These are phyloP conservation scores for Molorchus minor DNA, from an alignment of 2,888 invertebrate species.

Conservation along the genomic window DNA sequence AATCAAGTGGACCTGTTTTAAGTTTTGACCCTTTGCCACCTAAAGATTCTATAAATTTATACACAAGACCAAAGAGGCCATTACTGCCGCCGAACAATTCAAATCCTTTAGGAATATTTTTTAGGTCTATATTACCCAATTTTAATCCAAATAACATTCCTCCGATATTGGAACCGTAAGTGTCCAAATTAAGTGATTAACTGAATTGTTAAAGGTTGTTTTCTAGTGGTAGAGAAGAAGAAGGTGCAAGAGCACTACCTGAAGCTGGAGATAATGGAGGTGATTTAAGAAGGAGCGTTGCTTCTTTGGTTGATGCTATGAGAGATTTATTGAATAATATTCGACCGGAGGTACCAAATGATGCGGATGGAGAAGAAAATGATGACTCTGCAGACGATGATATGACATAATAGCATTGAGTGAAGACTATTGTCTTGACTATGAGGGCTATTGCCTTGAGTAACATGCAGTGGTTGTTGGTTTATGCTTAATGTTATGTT, in stretches of 20 bases:
- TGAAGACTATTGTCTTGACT: too few species aligned
- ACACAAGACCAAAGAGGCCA: conserved; percentile 66
- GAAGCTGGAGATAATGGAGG: conserved; percentile 58
- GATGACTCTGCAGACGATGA: conserved; percentile 65
- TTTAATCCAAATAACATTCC: conserved; percentile 63
- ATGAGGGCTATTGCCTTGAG: too few species aligned
- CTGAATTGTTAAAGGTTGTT: neutral
- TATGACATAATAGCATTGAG: conserved; percentile 44
- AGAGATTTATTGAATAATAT: conserved; percentile 75
- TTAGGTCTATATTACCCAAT: conserved; percentile 77
- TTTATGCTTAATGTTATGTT: too few species aligned
- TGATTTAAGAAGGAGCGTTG: conserved; percentile 71
- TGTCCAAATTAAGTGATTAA: too few species aligned
- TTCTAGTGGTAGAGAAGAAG: conserved; percentile 49
- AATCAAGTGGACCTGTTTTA: conserved; percentile 68
- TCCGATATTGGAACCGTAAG: conserved; percentile 49
- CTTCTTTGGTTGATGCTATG: conserved; percentile 76
- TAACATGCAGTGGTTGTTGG: too few species aligned
- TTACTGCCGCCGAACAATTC: conserved; percentile 48
- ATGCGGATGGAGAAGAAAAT: conserved; percentile 64
- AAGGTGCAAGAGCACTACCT: conserved; percentile 58
- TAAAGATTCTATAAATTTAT: conserved; percentile 75
- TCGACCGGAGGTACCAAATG: conserved; percentile 68
- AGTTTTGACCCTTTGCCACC: conserved; percentile 85
- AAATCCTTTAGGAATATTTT: conserved; percentile 68